Conservation (phyloP, 2,113 vertebrate species). For the Pholis gunnellus region DNA sequence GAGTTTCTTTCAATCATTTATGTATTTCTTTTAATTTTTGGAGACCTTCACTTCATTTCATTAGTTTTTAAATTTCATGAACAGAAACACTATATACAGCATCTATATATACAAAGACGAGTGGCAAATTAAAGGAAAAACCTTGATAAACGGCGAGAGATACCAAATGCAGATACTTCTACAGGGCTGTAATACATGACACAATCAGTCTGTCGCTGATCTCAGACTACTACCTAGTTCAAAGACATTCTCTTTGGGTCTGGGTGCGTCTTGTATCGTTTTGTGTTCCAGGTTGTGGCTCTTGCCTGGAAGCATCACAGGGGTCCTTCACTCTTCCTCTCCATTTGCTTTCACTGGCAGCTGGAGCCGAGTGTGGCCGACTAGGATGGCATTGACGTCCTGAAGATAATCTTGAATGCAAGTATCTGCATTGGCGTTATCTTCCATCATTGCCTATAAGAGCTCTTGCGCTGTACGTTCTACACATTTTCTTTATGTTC, state of each 20-base stretch:
- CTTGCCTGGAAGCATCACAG: too few species aligned
- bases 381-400: not conserved
- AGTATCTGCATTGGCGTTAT: not conserved
- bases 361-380: too few species aligned
- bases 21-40: not conserved
- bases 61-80: too few species aligned
- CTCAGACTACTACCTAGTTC: not conserved
- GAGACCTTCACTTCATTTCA: not conserved
- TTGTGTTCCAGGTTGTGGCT: too few species aligned
- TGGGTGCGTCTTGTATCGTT: too few species aligned
- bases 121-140: not conserved
- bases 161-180: not conserved
- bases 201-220: not conserved
- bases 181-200: not conserved
- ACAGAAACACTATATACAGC: not conserved
- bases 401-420: not conserved
- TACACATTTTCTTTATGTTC: too few species aligned
- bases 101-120: not conserved
- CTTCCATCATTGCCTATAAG: not conserved
- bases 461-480: too few species aligned
- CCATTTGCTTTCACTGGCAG: too few species aligned
- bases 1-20: not conserved
- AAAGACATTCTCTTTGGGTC: too few species aligned
- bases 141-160: not conserved
- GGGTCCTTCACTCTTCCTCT: too few species aligned